phyloP scores from a whole-genome alignment of 2,888 invertebrate species.

The Geotrupes spiniger region DNA sequence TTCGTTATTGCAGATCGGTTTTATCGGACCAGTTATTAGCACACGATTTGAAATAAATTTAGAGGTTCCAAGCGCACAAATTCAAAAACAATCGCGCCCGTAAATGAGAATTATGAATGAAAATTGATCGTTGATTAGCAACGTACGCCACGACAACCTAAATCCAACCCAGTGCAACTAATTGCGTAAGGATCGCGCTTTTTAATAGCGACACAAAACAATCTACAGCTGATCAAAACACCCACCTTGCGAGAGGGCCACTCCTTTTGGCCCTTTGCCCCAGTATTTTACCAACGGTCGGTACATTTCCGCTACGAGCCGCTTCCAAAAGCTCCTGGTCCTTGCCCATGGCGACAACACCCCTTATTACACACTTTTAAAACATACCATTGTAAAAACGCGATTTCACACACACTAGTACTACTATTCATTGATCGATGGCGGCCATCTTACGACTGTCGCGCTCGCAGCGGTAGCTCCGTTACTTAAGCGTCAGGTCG shows the following conservation, averaged over 20 bases:
- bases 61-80: no score
- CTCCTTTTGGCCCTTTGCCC: conserved; percentile 86
- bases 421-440: conserved; percentile 73
- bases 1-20: no score
- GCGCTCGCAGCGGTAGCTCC: conserved; percentile 41
- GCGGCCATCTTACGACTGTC: conserved; percentile 67
- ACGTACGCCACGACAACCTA: no score
- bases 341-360: conserved; percentile 78
- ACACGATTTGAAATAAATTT: no score
- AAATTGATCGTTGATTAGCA: no score
- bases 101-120: no score
- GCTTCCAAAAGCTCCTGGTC: conserved; percentile 96
- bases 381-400: conserved; percentile 45
- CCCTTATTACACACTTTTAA: conserved; percentile 39
- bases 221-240: conserved; percentile 44
- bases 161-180: no score
- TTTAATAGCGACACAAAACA: background rate
- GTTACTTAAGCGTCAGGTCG: conserved; percentile 10
- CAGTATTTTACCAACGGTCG: conserved; percentile 86
- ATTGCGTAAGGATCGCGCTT: no score
- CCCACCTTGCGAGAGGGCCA: conserved; percentile 90
- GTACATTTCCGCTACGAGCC: conserved; percentile 87
- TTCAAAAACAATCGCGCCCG: no score
- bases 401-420: conserved; percentile 56
- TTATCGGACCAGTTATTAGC: no score